Evolutionary conservation across 2,113 vertebrate species (phyloP).

Genomic region (Oceanodroma tethys): DNA sequence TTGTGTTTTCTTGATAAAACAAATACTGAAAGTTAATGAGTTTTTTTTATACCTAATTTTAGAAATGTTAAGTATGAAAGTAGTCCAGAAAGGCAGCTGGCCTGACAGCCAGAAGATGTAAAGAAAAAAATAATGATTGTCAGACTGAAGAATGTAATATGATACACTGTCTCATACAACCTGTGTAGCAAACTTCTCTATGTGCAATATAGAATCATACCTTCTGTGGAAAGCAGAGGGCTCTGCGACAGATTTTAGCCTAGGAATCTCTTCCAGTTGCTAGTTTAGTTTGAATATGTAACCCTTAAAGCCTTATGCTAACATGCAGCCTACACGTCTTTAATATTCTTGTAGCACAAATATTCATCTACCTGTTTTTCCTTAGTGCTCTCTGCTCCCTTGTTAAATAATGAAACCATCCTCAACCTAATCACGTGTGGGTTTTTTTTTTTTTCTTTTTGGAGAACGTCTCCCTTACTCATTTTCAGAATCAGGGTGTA

Average conservation of each 20-base stretch:
- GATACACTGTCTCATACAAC: not conserved
- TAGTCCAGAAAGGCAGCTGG: not conserved
- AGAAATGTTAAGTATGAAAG: not conserved
- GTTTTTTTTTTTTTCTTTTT: not conserved
- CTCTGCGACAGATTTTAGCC: not conserved
- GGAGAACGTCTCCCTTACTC: not conserved
- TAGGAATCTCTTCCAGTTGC: not conserved
- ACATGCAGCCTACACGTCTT: not conserved
- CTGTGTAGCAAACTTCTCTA: not conserved
- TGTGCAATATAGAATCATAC: not conserved
- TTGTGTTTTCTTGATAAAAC: not conserved
- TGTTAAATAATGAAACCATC: not conserved
- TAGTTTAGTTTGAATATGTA: not conserved
- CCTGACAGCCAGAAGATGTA: not conserved
- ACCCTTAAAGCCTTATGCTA: not conserved
- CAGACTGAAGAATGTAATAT: not conserved
- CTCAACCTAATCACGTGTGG: rapidly evolving
- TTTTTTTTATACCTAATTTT: not conserved
- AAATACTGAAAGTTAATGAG: not conserved
- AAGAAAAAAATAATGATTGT: not conserved
- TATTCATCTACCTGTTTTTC: not conserved
- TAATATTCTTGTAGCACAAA: not conserved
- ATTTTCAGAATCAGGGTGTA: not conserved
- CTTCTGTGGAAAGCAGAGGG: not conserved
- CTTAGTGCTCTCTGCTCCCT: not conserved